Conservation (phyloP, 2,797 vertebrate species). For the Oryzias dopingdopingensis region DNA sequence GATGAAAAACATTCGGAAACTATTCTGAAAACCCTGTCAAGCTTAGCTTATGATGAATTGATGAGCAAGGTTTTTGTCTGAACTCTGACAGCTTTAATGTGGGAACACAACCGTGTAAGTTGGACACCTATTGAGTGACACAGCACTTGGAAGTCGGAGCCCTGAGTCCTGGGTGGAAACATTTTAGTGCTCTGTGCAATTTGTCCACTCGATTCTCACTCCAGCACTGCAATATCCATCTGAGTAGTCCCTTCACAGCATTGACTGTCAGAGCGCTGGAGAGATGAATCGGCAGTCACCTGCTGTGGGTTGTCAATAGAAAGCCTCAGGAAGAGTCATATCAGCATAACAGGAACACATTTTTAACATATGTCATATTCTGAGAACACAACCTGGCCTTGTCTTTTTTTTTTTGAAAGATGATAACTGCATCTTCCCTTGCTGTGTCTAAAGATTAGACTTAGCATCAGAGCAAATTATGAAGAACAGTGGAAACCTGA, state of each 20-base stretch:
- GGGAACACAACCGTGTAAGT: conserved; percentile 19
- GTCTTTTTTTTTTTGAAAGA: conserved; percentile 52
- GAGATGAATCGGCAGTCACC: conserved; percentile 67
- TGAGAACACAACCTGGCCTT: conserved; percentile 51
- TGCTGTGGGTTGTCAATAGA: conserved; percentile 66
- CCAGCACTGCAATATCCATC: conserved; percentile 30
- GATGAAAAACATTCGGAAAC: neutral
- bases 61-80: conserved; percentile 25
- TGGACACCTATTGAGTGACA: neutral
- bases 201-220: conserved; percentile 25
- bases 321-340: conserved; percentile 51
- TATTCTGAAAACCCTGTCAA: too few relatives aligned
- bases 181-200: conserved; percentile 27
- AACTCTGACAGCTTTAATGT: conserved; percentile 13
- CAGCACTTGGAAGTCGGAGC: conserved; percentile 3
- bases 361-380: conserved; percentile 62
- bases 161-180: conserved; percentile 21
- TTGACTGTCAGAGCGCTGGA: conserved; percentile 48
- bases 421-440: conserved; percentile 41
- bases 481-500: conserved; percentile 51
- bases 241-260: conserved; percentile 30
- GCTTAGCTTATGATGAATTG: conserved; percentile 8
- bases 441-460: conserved; percentile 62
- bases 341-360: conserved; percentile 60
- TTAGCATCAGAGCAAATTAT: conserved; percentile 44